Percentiles rank a stretch among this genome's conserved stretches.
These are phyloP conservation scores for Porites divaricata DNA, from an alignment of 92 coral and sea anemone genomes.

Conservation along the genomic window DNA sequence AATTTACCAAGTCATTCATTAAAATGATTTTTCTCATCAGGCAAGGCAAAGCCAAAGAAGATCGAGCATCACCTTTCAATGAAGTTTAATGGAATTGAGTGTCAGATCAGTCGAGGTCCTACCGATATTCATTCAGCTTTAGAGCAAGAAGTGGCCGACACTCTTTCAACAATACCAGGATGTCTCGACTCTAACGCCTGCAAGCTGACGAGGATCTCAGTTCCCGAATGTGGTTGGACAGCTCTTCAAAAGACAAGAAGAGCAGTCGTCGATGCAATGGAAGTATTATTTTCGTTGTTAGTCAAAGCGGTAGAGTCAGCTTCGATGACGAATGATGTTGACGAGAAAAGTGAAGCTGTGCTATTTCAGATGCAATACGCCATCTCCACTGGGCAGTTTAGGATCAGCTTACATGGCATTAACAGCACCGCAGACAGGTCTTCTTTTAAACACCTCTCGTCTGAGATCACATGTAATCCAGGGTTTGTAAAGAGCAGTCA, in stretches of 20 bases:
- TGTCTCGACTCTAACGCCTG: slow-evolving; percentile 41
- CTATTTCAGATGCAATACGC: slow-evolving; percentile 45
- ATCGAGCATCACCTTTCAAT: slow-evolving; percentile 41
- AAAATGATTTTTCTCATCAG: slow-evolving; percentile 1
- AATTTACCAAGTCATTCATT: too few species aligned
- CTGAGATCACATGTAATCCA: neutral
- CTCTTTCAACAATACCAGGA: slow-evolving; percentile 16
- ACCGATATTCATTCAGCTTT: slow-evolving; percentile 38
- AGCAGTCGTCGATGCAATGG: neutral
- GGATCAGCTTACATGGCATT: neutral
- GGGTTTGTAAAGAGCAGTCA: slow-evolving; percentile 13
- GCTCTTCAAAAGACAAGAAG: slow-evolving; percentile 20
- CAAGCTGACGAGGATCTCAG: slow-evolving; percentile 17
- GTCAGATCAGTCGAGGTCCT: slow-evolving; percentile 19
- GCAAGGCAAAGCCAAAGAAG: slow-evolving; percentile 37
- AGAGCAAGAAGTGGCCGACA: slow-evolving; percentile 18
- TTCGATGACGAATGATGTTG: neutral
- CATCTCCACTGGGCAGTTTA: slow-evolving; percentile 47
- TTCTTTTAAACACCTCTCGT: slow-evolving; percentile 8
- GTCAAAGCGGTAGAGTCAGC: neutral
- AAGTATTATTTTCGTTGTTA: slow-evolving; percentile 18
- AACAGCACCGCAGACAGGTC: slow-evolving; percentile 20
- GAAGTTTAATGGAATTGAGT: slow-evolving; percentile 26
- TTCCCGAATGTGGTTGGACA: slow-evolving; percentile 26
- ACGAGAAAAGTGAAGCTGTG: slow-evolving; percentile 51